A percentile compares a stretch with the other conserved stretches of the same genome.
Conservation (phyloP, 1,140 invertebrate genomes). For the Berghia stephanieae region DNA sequence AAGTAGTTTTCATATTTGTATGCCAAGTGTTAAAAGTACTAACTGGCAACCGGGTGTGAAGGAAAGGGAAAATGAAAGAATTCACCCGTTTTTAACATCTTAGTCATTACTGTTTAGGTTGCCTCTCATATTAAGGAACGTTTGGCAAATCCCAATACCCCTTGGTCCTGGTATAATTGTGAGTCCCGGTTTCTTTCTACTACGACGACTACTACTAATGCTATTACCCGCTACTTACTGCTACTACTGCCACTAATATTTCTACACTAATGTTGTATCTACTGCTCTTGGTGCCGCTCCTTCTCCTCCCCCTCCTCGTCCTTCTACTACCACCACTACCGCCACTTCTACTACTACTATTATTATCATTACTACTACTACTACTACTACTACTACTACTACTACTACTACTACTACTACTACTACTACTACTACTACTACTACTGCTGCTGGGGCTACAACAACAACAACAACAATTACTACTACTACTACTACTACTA, state of each 20-base stretch:
- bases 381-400: constrained; percentile 34
- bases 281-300: not conserved
- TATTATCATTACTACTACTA: constrained; percentile 30
- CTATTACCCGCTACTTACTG: constrained; percentile 12
- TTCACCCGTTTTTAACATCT: too few relatives aligned
- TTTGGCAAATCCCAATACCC: too few relatives aligned
- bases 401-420: constrained; percentile 34
- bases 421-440: constrained; percentile 32
- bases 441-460: constrained; percentile 10
- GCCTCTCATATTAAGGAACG: too few relatives aligned
- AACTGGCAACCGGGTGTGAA: too few relatives aligned
- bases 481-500: constrained; percentile 14
- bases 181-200: too few relatives aligned
- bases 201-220: not conserved
- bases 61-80: too few relatives aligned
- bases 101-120: too few relatives aligned
- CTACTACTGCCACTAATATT: constrained; percentile 11
- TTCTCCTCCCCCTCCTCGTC: not conserved
- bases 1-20: too few relatives aligned
- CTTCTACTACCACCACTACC: not conserved
- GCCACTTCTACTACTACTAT: constrained; percentile 27
- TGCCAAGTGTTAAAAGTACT: too few relatives aligned
- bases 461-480: not conserved
- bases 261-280: too few relatives aligned
- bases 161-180: too few relatives aligned